Percentiles rank a stretch among this genome's conserved stretches.
phyloP scores from a whole-genome alignment of 2,113 vertebrate species.

The Anseranas semipalmata region DNA sequence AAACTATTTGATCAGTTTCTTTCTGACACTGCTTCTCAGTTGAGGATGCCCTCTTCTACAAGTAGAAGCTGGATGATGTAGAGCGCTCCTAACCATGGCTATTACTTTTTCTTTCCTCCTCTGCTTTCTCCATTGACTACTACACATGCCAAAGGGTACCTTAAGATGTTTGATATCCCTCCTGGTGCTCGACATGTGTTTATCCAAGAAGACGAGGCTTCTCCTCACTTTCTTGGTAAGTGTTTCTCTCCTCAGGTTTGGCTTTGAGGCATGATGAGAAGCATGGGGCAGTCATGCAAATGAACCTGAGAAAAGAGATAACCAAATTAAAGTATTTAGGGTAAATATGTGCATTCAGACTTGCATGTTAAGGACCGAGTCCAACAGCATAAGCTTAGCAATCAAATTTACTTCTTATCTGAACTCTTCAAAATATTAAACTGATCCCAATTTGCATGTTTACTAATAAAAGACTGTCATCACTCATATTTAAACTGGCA shows the following conservation, averaged over 20 bases:
- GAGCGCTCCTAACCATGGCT: slow-evolving; percentile 76
- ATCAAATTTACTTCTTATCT: not conserved
- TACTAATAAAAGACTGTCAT: not conserved
- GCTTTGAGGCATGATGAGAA: not conserved
- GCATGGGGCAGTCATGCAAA: not conserved
- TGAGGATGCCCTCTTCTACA: slow-evolving; percentile 80
- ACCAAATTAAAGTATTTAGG: not conserved
- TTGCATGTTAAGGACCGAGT: not conserved
- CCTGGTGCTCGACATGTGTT: slow-evolving; percentile 96
- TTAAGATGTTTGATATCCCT: slow-evolving; percentile 99
- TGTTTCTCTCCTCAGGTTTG: slow-evolving; percentile 62
- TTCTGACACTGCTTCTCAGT: not conserved
- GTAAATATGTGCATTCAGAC: not conserved
- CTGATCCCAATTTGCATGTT: not conserved
- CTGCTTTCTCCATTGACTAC: slow-evolving; percentile 66
- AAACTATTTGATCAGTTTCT: not conserved
- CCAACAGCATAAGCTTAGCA: not conserved
- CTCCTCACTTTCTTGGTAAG: slow-evolving; percentile 99
- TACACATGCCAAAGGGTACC: slow-evolving; percentile 89
- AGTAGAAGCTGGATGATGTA: not conserved
- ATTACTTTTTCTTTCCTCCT: slow-evolving; percentile 81
- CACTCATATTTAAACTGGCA: not conserved
- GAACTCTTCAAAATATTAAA: not conserved
- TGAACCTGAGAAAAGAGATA: not conserved
- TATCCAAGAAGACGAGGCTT: slow-evolving; percentile 97